Evolutionary conservation across 2,113 vertebrate genomes (phyloP).

Genomic region (Dendropsophus ebraccatus): DNA sequence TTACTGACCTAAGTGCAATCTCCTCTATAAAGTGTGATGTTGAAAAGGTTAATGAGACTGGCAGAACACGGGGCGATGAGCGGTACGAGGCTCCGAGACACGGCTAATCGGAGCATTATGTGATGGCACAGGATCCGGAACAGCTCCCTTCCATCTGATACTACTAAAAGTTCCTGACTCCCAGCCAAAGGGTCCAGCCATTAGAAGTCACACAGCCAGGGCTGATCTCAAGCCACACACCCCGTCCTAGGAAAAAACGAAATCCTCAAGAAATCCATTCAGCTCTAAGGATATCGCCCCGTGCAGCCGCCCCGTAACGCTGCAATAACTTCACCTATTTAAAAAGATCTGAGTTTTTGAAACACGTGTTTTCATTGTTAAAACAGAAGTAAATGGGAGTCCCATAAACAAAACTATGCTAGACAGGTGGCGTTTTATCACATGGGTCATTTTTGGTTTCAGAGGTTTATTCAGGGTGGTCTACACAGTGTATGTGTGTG

Average conservation of each 20-base stretch:
- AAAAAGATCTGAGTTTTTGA: background rate
- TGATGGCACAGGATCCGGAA: constrained; percentile 48
- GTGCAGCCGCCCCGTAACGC: background rate
- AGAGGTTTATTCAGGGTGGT: background rate
- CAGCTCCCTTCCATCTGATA: constrained; percentile 42
- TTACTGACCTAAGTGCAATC: constrained; percentile 1
- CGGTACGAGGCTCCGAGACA: background rate
- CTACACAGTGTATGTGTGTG: background rate
- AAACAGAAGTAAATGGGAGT: background rate
- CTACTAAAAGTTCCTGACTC: constrained; percentile 23
- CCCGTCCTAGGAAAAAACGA: background rate
- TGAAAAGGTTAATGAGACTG: constrained; percentile 47
- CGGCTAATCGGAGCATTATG: constrained; percentile 46
- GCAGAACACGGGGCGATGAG: constrained; percentile 33
- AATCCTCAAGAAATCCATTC: background rate
- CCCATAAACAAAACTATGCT: background rate
- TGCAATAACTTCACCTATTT: background rate
- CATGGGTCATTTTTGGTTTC: background rate
- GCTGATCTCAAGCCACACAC: background rate
- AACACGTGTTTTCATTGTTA: background rate
- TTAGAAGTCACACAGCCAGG: background rate
- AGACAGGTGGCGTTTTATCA: constrained; percentile 2
- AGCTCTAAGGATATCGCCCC: background rate
- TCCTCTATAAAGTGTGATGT: constrained; percentile 1
- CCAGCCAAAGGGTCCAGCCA: background rate